Conservation (phyloP, 2,888 invertebrate species). For the Candidula unifasciata region DNA sequence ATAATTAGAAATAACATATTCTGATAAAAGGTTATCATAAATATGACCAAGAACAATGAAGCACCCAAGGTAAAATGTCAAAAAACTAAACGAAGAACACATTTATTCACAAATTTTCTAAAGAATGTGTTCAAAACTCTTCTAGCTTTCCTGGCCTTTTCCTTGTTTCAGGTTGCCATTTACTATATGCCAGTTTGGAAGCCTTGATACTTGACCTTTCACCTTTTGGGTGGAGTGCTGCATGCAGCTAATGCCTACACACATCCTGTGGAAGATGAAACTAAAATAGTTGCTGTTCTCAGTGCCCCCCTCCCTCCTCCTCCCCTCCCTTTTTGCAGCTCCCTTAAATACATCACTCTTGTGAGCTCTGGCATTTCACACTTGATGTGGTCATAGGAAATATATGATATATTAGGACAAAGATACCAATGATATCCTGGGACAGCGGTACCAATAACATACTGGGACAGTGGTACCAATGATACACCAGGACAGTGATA, state of each 20-base stretch:
- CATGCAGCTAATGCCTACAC: neutral
- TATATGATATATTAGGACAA: too few species aligned
- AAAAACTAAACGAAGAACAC: neutral
- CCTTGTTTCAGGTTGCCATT: neutral
- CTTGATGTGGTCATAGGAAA: neutral
- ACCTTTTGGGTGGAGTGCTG: constrained; percentile 34
- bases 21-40: too few species aligned
- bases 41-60: too few species aligned
- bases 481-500: too few species aligned
- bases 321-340: neutral
- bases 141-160: neutral
- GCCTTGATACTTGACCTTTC: constrained; percentile 9
- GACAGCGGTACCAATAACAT: too few species aligned
- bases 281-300: neutral
- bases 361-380: constrained; percentile 18
- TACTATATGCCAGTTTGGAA: neutral
- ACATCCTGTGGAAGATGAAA: neutral
- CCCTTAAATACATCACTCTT: constrained; percentile 3
- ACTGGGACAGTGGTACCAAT: too few species aligned
- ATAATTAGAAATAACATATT: too few species aligned
- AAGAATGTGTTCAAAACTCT: neutral
- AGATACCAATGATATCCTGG: too few species aligned
- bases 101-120: neutral
- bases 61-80: too few species aligned
- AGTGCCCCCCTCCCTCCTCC: neutral